These are phyloP conservation scores for Fragum fragum DNA, from an alignment of 2,888 invertebrate genomes.

Conservation along the genomic window DNA sequence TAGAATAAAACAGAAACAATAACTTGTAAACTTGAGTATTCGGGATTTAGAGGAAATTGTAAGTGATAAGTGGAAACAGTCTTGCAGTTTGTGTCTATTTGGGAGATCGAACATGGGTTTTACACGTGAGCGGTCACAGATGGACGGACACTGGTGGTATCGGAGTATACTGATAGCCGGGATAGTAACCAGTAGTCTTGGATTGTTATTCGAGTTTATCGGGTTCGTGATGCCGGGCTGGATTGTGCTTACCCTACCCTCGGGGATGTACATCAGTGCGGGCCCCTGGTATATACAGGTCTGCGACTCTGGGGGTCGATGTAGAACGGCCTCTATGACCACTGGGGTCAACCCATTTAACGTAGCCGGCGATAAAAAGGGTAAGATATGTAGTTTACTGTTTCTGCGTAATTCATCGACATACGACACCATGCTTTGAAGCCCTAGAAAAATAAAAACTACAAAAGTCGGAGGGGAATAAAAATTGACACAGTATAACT, in stretches of 20 bases:
- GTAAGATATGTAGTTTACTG: too few species aligned
- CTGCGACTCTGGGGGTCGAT: constrained; percentile 35
- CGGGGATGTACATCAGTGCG: constrained; percentile 54
- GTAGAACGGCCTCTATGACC: constrained; percentile 62
- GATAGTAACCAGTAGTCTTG: constrained; percentile 34
- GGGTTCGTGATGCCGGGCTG: constrained; percentile 66
- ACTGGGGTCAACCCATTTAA: constrained; percentile 62
- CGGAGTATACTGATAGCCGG: constrained; percentile 37
- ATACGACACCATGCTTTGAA: too few species aligned
- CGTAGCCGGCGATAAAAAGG: constrained; percentile 53
- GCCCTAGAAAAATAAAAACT: too few species aligned
- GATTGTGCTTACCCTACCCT: constrained; percentile 56
- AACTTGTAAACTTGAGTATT: too few species aligned
- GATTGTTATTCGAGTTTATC: constrained; percentile 57
- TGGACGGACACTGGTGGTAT: constrained; percentile 60
- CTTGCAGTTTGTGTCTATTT: neutral
- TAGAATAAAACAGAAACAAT: too few species aligned
- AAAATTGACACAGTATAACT: too few species aligned
- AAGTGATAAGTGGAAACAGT: too few species aligned
- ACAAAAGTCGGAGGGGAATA: too few species aligned
- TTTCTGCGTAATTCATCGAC: too few species aligned
- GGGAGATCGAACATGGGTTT: constrained; percentile 35
- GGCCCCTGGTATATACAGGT: constrained; percentile 66
- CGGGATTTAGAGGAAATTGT: too few species aligned
- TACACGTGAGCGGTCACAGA: constrained; percentile 51